Base-by-base conservation (phyloP, 2,797 vertebrate species). In the Borostomias antarcticus region DNA sequence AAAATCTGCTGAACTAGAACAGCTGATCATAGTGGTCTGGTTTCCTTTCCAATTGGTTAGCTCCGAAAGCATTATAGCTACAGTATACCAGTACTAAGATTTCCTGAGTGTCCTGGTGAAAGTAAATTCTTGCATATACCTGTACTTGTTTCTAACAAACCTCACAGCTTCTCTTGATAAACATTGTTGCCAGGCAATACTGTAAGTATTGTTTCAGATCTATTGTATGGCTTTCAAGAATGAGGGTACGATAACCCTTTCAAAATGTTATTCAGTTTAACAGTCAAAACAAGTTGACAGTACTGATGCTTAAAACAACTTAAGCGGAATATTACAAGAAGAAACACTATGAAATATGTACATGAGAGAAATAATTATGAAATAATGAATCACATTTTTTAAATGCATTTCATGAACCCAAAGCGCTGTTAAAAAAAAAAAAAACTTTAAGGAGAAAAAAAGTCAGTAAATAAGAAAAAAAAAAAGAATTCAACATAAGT, bases 161-260 rank as follows among this genome's bases (percentile, higher is more conserved):
- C 11, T 68, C 32, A 28, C 29, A 66, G 21, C 48, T 64, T 2
- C n/a, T 45, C 23, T 48, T 62, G 21, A 2, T 1, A 70, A 23
- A 67, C 54, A 67, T n/a, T 17, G 28, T 64, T 68, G 75, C 28
- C 62, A 69, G 51, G 75, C n/a, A n/a, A n/a, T n/a, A n/a, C 43
- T 70, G 72, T 58, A 58, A 58, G 13, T 58, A 62, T 35, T 64
- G 29, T 48, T 54, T 17, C 48, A 54, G 50, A 70, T 33, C 50
- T 33, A 77, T 73, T 15, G 37, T 82, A 82, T 85, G 80, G 77
- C 82, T 89, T 84, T 78, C 26, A 77, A 74, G 68, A 25, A 32
- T 40, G 17, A 69, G 64, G 25, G 57, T 72, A 75, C 71, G 78
- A n/a, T 58, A 68, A 69, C 13, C 43, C 57, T 51, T 64, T 59